Evolutionary conservation across 2,113 vertebrate genomes (phyloP).

Genomic region (Sakesphorus luctuosus): DNA sequence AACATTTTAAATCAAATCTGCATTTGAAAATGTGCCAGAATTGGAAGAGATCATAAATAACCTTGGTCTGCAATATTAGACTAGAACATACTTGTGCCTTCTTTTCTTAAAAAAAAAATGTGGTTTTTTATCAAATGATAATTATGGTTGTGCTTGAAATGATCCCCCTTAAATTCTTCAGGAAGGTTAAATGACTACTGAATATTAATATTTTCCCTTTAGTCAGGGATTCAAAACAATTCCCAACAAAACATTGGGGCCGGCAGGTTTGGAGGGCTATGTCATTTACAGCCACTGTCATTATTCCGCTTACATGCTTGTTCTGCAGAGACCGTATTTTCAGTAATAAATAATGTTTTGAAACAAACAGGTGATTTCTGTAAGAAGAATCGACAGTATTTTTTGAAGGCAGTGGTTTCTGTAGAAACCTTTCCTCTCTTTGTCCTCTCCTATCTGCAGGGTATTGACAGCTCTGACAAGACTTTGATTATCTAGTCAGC

Average conservation of each 20-base stretch:
- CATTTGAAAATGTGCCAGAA: constrained; percentile 63
- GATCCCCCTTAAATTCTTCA: constrained; percentile 31
- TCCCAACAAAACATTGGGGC: neutral
- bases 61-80: constrained; percentile 48
- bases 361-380: constrained; percentile 83
- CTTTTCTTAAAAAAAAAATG: neutral
- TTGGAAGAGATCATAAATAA: constrained; percentile 61
- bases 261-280: neutral
- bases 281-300: constrained; percentile 25
- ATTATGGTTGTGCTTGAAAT: constrained; percentile 19
- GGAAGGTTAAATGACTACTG: constrained; percentile 45
- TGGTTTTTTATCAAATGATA: neutral
- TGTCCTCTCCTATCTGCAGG: constrained; percentile 85
- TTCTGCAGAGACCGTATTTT: constrained; percentile 4
- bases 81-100: constrained; percentile 21
- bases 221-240: neutral
- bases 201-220: constrained; percentile 55
- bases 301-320: neutral
- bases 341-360: constrained; percentile 80
- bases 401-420: constrained; percentile 76
- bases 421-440: constrained; percentile 80
- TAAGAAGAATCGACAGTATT: constrained; percentile 77
- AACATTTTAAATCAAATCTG: constrained; percentile 70
- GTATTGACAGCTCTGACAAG: constrained; percentile 95
- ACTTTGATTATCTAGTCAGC: constrained; percentile 97